Evolutionary conservation across 2,888 invertebrate genomes (phyloP).

Genomic region (Homarus gammarus): DNA sequence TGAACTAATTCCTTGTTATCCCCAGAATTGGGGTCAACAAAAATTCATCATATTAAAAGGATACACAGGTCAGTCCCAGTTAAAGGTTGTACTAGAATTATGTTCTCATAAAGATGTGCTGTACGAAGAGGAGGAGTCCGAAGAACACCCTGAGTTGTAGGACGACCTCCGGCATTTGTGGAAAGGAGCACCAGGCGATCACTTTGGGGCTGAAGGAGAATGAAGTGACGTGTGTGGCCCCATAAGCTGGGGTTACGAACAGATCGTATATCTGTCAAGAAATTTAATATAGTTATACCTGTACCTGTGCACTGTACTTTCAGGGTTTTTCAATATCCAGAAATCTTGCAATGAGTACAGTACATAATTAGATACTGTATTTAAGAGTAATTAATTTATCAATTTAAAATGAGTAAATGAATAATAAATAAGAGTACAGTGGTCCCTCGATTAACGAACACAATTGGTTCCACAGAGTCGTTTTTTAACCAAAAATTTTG

Average conservation of each 20-base stretch:
- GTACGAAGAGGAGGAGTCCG: slow-evolving; percentile 61
- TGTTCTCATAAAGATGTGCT: slow-evolving; percentile 49
- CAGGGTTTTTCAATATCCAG: background rate
- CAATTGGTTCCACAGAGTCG: too few relatives aligned
- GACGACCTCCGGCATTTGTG: slow-evolving; percentile 64
- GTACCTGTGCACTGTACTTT: background rate
- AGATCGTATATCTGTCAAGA: slow-evolving; percentile 51
- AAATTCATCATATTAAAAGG: slow-evolving; percentile 27
- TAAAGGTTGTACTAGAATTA: slow-evolving; percentile 57
- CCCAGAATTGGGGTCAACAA: too few relatives aligned
- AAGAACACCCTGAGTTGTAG: slow-evolving; percentile 50
- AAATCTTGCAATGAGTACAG: too few relatives aligned
- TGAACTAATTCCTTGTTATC: too few relatives aligned
- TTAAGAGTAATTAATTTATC: too few relatives aligned
- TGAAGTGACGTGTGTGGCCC: slow-evolving; percentile 44
- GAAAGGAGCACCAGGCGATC: slow-evolving; percentile 60
- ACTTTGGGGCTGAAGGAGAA: slow-evolving; percentile 66
- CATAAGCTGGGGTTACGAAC: slow-evolving; percentile 49
- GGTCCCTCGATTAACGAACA: too few relatives aligned
- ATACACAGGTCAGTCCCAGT: slow-evolving; percentile 65
- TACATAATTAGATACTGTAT: too few relatives aligned
- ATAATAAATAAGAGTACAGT: too few relatives aligned
- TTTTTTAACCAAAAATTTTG: too few relatives aligned
- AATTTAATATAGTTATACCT: background rate
- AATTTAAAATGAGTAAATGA: too few relatives aligned